Evolutionary conservation across 2,888 invertebrate genomes (phyloP).

Genomic region (Drosophila bunnanda): DNA sequence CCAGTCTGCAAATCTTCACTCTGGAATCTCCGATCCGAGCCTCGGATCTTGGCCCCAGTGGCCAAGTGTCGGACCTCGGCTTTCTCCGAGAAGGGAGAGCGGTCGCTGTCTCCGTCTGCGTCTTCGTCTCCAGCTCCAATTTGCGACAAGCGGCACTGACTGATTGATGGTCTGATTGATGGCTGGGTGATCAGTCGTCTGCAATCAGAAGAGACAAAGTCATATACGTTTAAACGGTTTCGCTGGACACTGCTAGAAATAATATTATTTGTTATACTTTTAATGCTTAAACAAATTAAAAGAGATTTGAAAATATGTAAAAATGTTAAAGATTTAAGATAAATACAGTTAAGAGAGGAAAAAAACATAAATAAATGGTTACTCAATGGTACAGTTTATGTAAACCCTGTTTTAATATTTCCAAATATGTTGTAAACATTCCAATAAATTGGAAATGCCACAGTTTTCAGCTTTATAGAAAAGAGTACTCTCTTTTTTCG

Average conservation of each 20-base stretch:
- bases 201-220: conserved; percentile 52
- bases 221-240: conserved; percentile 16
- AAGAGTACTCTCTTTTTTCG: neutral
- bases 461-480: too few species aligned
- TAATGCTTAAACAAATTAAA: neutral
- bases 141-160: conserved; percentile 53
- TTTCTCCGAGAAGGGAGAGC: conserved; percentile 43
- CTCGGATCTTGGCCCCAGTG: conserved; percentile 1
- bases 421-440: neutral
- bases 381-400: neutral
- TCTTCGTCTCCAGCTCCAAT: conserved; percentile 55
- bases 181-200: conserved; percentile 47
- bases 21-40: conserved; percentile 3
- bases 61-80: conserved; percentile 23
- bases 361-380: too few species aligned
- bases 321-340: neutral
- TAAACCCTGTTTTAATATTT: neutral
- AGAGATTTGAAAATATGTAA: neutral
- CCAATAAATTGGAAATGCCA: neutral
- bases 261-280: neutral
- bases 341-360: neutral
- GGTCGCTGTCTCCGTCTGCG: neutral
- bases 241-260: conserved; percentile 4
- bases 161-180: conserved; percentile 63
- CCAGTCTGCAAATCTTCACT: neutral